A percentile compares a stretch with the other conserved stretches of the same genome.
Conservation (phyloP, 2,888 invertebrate species). For the Thera britannica region DNA sequence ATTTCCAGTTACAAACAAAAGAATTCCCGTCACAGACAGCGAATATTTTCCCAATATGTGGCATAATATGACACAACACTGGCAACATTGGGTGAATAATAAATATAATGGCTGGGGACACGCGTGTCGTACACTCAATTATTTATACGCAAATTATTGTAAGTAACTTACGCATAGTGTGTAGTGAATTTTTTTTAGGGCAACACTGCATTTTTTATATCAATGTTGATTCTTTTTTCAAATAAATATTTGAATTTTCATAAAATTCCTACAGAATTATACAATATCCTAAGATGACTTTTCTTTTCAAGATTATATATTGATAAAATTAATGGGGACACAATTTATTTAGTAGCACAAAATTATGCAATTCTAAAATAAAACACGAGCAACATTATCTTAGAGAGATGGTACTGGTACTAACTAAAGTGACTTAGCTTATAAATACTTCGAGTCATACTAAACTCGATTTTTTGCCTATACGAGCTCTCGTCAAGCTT, state of each 20-base stretch:
- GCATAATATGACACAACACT: constrained; percentile 81
- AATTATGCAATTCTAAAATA: constrained; percentile 33
- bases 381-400: constrained; percentile 36
- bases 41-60: constrained; percentile 79
- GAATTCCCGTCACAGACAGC: constrained; percentile 72
- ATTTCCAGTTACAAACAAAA: constrained; percentile 46
- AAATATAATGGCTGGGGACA: constrained; percentile 72
- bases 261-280: not conserved
- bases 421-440: constrained; percentile 11
- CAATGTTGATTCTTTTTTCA: constrained; percentile 2
- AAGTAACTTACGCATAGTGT: constrained; percentile 62
- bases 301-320: constrained; percentile 10
- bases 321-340: constrained; percentile 12
- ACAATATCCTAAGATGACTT: not conserved
- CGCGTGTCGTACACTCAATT: constrained; percentile 73
- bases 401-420: constrained; percentile 24
- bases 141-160: constrained; percentile 79
- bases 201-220: constrained; percentile 20
- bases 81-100: constrained; percentile 80
- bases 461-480: too few species aligned
- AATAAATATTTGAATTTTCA: not conserved
- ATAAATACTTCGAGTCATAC: not conserved
- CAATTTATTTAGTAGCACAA: constrained; percentile 24
- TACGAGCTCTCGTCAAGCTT: too few species aligned
- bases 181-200: constrained; percentile 30